These are phyloP conservation scores for Synergus gifuensis DNA, from an alignment of 2,888 invertebrate species.

Conservation along the genomic window DNA sequence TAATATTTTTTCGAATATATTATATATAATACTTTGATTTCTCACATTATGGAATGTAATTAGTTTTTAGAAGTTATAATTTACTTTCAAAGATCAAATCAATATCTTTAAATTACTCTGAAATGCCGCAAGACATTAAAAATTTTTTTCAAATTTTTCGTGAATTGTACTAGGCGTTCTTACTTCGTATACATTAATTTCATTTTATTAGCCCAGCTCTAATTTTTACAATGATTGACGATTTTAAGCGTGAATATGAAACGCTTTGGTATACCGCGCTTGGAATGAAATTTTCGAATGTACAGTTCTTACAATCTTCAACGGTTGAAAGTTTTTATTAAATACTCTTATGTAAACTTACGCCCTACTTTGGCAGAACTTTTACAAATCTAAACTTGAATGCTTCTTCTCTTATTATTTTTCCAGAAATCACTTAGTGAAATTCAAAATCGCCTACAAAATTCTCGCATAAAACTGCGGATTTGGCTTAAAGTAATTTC, in stretches of 20 bases:
- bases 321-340: slow-evolving; percentile 57
- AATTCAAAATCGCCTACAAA: slow-evolving; percentile 31
- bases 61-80: not conserved
- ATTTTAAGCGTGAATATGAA: slow-evolving; percentile 26
- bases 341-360: slow-evolving; percentile 69
- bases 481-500: slow-evolving; percentile 38
- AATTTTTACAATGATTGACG: not conserved
- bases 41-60: slow-evolving; percentile 8
- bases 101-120: not conserved
- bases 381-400: slow-evolving; percentile 63
- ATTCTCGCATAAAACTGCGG: slow-evolving; percentile 40
- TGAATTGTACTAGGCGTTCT: not conserved
- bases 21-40: not conserved
- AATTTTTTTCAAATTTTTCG: not conserved
- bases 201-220: slow-evolving; percentile 12
- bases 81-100: not conserved
- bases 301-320: slow-evolving; percentile 64
- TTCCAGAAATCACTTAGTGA: slow-evolving; percentile 39
- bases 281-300: slow-evolving; percentile 62
- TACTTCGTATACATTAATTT: slow-evolving; percentile 4
- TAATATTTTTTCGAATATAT: not conserved
- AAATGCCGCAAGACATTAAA: not conserved
- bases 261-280: slow-evolving; percentile 49
- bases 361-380: slow-evolving; percentile 69
- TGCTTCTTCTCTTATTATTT: slow-evolving; percentile 39